A percentile compares a stretch with the other conserved stretches of the same genome.
These are phyloP conservation scores for Crypturellus undulatus DNA, from an alignment of 2,113 vertebrate genomes.

Conservation along the genomic window DNA sequence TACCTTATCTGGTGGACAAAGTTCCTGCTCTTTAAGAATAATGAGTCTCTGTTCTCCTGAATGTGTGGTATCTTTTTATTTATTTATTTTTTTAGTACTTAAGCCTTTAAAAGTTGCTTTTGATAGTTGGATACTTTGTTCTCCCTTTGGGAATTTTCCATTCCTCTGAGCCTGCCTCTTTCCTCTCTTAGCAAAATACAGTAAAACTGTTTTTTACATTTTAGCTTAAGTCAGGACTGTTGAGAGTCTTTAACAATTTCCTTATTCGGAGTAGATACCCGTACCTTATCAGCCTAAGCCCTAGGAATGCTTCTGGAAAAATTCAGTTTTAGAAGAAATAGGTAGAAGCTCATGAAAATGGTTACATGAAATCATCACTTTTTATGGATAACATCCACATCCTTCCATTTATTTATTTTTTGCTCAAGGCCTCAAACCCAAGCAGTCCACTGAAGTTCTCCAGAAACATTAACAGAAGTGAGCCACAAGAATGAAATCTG, in stretches of 20 bases:
- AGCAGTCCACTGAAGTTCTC: neutral
- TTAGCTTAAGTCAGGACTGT: neutral
- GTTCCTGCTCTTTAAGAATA: neutral
- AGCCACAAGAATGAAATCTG: neutral
- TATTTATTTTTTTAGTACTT: neutral
- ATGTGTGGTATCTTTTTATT: neutral
- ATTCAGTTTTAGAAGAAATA: neutral
- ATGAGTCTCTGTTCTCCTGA: neutral
- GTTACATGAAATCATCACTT: neutral
- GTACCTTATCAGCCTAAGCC: neutral
- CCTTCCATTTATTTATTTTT: neutral
- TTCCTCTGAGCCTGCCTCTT: neutral
- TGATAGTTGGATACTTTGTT: neutral
- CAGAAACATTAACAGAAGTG: neutral
- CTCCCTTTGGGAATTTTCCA: neutral
- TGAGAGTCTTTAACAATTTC: neutral
- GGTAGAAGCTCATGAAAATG: neutral
- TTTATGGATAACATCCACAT: neutral
- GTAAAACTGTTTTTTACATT: neutral
- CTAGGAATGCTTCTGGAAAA: constrained; percentile 5
- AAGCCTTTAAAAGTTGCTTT: neutral
- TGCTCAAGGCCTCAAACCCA: neutral
- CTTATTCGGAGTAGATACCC: constrained; percentile 24
- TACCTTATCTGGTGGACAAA: neutral
- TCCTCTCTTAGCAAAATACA: neutral